Evolutionary conservation across 1,140 invertebrate species (phyloP).

Genomic region (Phymorhynchus buccinoides): DNA sequence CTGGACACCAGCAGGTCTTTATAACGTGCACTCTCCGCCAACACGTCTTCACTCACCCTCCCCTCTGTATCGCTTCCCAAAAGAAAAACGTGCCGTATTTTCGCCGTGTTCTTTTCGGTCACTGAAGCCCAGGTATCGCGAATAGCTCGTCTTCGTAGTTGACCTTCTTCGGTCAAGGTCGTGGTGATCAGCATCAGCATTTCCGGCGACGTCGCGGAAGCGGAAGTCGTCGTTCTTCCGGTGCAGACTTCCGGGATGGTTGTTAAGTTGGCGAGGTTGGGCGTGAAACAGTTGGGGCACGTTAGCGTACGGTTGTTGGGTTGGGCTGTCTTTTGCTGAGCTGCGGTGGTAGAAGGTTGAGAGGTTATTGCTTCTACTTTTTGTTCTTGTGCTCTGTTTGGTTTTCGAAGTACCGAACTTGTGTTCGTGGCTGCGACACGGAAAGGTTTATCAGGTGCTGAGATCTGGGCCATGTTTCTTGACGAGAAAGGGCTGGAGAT

Average conservation of each 20-base stretch:
- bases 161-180: not conserved
- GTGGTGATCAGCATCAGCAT: constrained; percentile 30
- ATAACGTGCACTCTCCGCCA: not conserved
- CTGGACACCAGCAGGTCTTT: constrained; percentile 1
- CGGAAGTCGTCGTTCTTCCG: not conserved
- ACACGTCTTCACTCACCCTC: not conserved
- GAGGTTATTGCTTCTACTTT: no score
- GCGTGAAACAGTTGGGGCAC: not conserved
- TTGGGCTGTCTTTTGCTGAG: not conserved
- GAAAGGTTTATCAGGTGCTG: no score
- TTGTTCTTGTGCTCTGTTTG: no score
- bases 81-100: constrained; percentile 26
- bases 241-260: not conserved
- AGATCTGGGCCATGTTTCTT: not conserved
- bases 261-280: not conserved
- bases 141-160: not conserved
- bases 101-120: constrained; percentile 10
- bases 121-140: not conserved
- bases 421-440: not conserved
- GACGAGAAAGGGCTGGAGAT: no score
- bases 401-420: not conserved
- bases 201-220: no score
- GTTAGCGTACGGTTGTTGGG: not conserved
- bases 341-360: no score
- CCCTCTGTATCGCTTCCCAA: not conserved